Percentiles rank a stretch among this genome's conserved stretches.
phyloP scores from a whole-genome alignment of 2,888 invertebrate species.

The Stenichneumon culpator region DNA sequence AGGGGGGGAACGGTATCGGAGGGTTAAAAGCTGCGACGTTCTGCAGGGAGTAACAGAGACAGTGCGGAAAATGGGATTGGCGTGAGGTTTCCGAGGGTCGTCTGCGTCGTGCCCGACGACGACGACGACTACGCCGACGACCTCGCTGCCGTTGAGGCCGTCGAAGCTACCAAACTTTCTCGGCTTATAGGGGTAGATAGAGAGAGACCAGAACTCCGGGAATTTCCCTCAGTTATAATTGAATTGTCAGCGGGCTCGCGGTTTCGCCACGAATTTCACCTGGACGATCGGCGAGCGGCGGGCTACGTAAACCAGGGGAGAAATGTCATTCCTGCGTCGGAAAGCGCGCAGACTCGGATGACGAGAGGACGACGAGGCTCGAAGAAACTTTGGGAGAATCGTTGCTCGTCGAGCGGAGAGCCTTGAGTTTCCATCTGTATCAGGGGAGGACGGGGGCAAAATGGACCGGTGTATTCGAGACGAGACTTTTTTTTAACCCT shows the following conservation, averaged over 20 bases:
- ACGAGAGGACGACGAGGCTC: slow-evolving; percentile 22
- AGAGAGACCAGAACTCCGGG: slow-evolving; percentile 49
- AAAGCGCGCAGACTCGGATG: slow-evolving; percentile 19
- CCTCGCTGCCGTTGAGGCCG: slow-evolving; percentile 58
- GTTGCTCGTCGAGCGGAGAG: not conserved
- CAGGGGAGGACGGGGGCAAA: not conserved
- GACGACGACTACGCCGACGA: slow-evolving; percentile 72
- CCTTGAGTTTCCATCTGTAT: slow-evolving; percentile 10
- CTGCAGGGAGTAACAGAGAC: slow-evolving; percentile 59
- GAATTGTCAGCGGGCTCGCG: slow-evolving; percentile 78
- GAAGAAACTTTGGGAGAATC: slow-evolving; percentile 11
- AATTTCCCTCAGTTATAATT: slow-evolving; percentile 81
- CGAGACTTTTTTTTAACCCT: not conserved
- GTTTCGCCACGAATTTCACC: slow-evolving; percentile 70
- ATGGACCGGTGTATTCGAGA: not conserved
- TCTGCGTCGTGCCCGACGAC: slow-evolving; percentile 61
- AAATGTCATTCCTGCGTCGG: slow-evolving; percentile 31
- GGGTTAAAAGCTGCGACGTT: slow-evolving; percentile 68
- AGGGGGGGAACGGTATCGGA: slow-evolving; percentile 57
- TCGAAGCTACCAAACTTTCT: slow-evolving; percentile 76
- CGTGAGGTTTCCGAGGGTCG: slow-evolving; percentile 58
- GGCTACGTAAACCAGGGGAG: not conserved
- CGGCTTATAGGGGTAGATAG: slow-evolving; percentile 75
- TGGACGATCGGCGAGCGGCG: slow-evolving; percentile 57
- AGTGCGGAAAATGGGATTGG: slow-evolving; percentile 58